These are phyloP conservation scores for Pseudanteris insignis DNA, from an alignment of 2,888 invertebrate species.

Conservation along the genomic window DNA sequence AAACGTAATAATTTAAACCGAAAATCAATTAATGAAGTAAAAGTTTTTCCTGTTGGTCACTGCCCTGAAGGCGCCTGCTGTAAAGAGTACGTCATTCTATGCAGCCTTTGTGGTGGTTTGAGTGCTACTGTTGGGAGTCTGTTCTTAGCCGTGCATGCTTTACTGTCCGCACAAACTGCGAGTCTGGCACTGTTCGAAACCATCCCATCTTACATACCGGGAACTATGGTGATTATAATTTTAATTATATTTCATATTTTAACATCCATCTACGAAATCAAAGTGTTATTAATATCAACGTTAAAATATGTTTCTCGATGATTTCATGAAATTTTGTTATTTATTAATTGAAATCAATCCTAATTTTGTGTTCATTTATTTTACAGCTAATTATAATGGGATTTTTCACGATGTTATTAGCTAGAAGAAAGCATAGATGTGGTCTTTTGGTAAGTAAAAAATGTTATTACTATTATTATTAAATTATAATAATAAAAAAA, in stretches of 20 bases:
- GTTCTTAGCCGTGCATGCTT: conserved; percentile 81
- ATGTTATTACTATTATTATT: no score
- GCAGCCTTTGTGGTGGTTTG: conserved; percentile 82
- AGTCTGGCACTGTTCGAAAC: conserved; percentile 79
- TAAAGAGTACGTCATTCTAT: conserved; percentile 83
- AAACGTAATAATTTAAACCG: no score
- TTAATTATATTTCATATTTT: no score
- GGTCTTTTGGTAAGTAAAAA: conserved; percentile 82
- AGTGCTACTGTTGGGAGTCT: conserved; percentile 81
- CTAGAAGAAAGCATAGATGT: conserved; percentile 83
- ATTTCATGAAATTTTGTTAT: no score
- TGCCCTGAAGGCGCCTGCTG: conserved; percentile 60
- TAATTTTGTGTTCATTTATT: no score
- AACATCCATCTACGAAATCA: no score
- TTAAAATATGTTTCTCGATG: no score
- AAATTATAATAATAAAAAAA: no score
- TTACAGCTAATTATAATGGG: conserved; percentile 86
- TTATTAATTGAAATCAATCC: no score
- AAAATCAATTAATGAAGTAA: not conserved
- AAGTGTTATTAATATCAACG: no score
- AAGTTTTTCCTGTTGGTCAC: conserved; percentile 46
- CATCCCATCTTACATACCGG: conserved; percentile 93
- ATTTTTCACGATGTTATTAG: conserved; percentile 85
- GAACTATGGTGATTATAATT: conserved; percentile 79
- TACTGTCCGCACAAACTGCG: conserved; percentile 79